These are phyloP conservation scores for Allolobophora icterica DNA, from an alignment of 2,888 invertebrate species.

Conservation along the genomic window DNA sequence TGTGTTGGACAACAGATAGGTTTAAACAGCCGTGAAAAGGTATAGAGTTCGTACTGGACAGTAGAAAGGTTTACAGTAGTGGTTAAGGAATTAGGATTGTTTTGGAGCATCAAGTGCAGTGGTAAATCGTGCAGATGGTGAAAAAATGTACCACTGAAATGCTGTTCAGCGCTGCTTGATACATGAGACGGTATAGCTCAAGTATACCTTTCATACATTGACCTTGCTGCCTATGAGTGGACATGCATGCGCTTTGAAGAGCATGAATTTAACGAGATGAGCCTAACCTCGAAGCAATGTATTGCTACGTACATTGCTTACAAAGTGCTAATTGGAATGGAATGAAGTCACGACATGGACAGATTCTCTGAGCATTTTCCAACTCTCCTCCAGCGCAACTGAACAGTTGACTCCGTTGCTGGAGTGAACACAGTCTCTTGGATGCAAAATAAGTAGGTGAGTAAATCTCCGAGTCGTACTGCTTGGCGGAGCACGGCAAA, in stretches of 20 bases:
- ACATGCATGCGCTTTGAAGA: background rate
- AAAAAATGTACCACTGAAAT: background rate
- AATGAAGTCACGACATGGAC: constrained; percentile 38
- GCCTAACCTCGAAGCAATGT: background rate
- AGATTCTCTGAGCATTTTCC: constrained; percentile 27
- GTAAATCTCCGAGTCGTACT: constrained; percentile 30
- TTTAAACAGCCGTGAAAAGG: too few relatives aligned
- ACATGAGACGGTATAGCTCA: background rate
- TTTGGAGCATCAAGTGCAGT: background rate
- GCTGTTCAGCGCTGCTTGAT: background rate
- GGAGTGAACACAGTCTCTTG: constrained; percentile 18
- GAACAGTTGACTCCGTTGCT: constrained; percentile 24
- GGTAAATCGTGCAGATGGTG: background rate
- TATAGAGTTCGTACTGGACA: background rate
- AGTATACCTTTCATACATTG: background rate
- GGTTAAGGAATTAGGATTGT: background rate
- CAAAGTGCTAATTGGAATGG: constrained; percentile 36
- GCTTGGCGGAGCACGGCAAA: background rate
- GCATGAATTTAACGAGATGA: background rate
- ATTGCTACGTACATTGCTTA: constrained; percentile 13
- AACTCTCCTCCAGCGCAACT: constrained; percentile 36
- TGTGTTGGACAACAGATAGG: too few relatives aligned
- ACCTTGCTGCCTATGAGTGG: background rate
- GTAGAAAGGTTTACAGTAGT: background rate
- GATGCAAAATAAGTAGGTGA: constrained; percentile 22